phyloP scores from a whole-genome alignment of 2,888 invertebrate species.

The Amiota mariae region DNA sequence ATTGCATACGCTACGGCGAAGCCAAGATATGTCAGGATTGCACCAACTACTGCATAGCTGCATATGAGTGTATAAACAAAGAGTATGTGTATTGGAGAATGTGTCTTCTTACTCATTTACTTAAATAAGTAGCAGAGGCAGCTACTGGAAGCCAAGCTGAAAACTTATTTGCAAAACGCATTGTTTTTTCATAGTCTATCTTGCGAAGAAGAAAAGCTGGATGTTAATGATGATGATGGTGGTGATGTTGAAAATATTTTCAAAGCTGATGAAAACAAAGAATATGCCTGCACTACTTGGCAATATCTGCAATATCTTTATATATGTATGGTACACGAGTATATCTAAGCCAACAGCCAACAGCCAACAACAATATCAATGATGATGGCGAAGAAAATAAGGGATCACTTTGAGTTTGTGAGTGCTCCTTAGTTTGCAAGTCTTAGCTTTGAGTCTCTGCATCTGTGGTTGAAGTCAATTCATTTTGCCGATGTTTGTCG shows the following conservation, averaged over 20 bases:
- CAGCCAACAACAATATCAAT: neutral
- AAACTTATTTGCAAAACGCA: constrained; percentile 25
- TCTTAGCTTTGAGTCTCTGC: constrained; percentile 1
- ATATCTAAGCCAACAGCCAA: neutral
- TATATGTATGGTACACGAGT: neutral
- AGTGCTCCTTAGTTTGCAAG: neutral
- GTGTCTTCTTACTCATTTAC: neutral
- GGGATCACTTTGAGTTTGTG: neutral
- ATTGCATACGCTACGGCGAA: constrained; percentile 21
- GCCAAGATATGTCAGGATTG: constrained; percentile 2
- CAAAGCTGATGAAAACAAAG: neutral
- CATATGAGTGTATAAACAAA: neutral
- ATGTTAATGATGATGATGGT: neutral
- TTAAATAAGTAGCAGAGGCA: constrained; percentile 1
- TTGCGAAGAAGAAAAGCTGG: neutral
- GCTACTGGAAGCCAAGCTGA: constrained; percentile 16
- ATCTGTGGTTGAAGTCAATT: constrained; percentile 26
- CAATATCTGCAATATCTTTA: constrained; percentile 19
- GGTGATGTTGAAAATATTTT: neutral
- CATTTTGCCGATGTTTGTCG: constrained; percentile 26
- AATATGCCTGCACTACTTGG: neutral
- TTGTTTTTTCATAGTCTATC: constrained; percentile 14
- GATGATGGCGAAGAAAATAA: neutral
- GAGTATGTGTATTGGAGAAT: neutral
- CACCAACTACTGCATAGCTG: neutral